A percentile compares a stretch with the other conserved stretches of the same genome.
phyloP scores from a whole-genome alignment of 2,113 vertebrate species.

The Antennarius striatus region DNA sequence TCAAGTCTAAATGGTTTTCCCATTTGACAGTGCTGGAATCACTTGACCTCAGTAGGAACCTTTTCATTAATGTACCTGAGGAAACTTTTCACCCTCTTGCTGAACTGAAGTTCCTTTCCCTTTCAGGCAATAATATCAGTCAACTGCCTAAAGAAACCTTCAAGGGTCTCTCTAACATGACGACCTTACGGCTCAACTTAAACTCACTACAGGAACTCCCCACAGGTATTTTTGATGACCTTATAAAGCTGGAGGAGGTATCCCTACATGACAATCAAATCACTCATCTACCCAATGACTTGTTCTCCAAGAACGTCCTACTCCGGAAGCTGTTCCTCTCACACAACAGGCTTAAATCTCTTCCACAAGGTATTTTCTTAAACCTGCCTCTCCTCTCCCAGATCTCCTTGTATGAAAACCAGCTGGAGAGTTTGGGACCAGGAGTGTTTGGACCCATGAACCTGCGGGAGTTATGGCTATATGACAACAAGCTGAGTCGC shows the following conservation, averaged over 20 bases:
- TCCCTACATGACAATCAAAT: constrained; percentile 89
- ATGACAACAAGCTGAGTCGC: constrained; percentile 85
- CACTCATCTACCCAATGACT: constrained; percentile 71
- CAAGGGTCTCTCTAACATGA: constrained; percentile 79
- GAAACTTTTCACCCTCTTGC: constrained; percentile 58
- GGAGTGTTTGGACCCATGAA: constrained; percentile 85
- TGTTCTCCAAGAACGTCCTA: constrained; percentile 83
- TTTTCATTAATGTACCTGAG: constrained; percentile 56
- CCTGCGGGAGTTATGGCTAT: constrained; percentile 87
- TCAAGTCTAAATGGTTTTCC: constrained; percentile 67
- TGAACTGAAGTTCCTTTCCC: constrained; percentile 77
- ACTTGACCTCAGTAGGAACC: constrained; percentile 72
- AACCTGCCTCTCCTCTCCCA: constrained; percentile 80
- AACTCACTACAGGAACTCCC: constrained; percentile 84
- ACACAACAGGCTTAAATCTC: constrained; percentile 81
- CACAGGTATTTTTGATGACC: constrained; percentile 74
- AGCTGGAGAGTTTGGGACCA: constrained; percentile 78
- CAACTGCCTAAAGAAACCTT: constrained; percentile 77
- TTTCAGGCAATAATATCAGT: constrained; percentile 84
- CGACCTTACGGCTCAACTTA: constrained; percentile 83
- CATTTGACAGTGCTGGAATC: constrained; percentile 32
- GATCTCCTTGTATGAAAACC: constrained; percentile 88
- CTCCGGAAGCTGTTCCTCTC: constrained; percentile 89
- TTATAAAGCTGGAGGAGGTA: constrained; percentile 83
- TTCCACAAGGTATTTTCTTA: constrained; percentile 85